These are phyloP conservation scores for Apamea sordens DNA, from an alignment of 2,888 invertebrate genomes.

Conservation along the genomic window DNA sequence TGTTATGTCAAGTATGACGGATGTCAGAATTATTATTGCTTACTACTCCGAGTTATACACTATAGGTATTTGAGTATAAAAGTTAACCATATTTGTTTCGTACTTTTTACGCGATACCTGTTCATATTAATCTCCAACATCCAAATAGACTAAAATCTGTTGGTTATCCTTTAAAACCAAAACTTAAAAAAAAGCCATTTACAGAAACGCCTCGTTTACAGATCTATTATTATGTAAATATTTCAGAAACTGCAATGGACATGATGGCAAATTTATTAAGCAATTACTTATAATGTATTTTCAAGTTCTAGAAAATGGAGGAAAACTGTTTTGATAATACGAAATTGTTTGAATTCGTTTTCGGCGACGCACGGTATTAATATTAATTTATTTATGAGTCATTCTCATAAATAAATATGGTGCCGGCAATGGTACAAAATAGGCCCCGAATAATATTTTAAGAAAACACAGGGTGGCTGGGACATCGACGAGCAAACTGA, in stretches of 20 bases:
- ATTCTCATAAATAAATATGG: background rate
- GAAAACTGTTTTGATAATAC: background rate
- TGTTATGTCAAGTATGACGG: background rate
- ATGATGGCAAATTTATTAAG: background rate
- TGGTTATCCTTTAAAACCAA: too few relatives aligned
- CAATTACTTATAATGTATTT: background rate
- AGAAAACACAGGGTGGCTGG: background rate
- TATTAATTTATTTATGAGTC: constrained; percentile 13
- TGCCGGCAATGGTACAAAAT: background rate
- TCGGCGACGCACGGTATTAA: background rate
- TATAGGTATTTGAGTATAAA: too few relatives aligned
- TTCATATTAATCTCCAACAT: too few relatives aligned
- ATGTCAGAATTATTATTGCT: background rate
- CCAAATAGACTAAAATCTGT: too few relatives aligned
- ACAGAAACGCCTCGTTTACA: too few relatives aligned
- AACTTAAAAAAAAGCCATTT: too few relatives aligned
- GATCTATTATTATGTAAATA: too few relatives aligned
- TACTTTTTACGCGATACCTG: too few relatives aligned
- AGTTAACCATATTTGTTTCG: too few relatives aligned
- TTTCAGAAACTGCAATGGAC: background rate
- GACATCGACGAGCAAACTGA: too few relatives aligned
- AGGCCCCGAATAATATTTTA: background rate
- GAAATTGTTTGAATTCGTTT: background rate
- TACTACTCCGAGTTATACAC: background rate
- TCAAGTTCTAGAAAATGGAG: background rate